Percentiles rank a stretch among this genome's conserved stretches.
These are phyloP conservation scores for Telmatochromis sp. DNA, from an alignment of 2,113 vertebrate genomes.

Conservation along the genomic window DNA sequence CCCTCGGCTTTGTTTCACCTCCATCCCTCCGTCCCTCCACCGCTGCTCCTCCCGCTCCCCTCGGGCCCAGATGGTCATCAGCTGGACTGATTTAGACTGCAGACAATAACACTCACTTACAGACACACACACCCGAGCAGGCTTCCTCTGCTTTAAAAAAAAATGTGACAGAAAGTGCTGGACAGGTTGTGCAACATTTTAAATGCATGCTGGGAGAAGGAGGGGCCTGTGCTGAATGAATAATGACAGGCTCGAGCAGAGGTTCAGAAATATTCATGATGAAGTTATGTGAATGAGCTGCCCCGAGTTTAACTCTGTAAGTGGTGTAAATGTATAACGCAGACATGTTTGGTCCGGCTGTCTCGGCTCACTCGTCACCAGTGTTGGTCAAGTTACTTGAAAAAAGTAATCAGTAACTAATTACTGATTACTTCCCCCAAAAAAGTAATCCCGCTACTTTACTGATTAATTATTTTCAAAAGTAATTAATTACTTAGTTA, in stretches of 20 bases:
- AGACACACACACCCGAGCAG: background rate
- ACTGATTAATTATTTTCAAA: no score
- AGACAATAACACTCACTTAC: conserved; percentile 27
- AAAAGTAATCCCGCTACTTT: fast-evolving
- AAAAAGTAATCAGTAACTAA: no score
- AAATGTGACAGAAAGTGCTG: background rate
- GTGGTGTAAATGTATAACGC: background rate
- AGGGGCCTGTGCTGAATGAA: background rate
- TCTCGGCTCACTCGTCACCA: background rate
- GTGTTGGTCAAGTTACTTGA: no score
- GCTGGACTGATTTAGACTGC: conserved; percentile 19
- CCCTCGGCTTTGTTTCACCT: conserved; percentile 24
- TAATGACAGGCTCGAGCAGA: background rate
- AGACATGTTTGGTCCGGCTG: background rate
- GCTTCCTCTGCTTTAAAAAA: background rate
- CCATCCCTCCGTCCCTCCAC: background rate
- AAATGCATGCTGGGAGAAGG: background rate
- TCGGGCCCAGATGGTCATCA: conserved; percentile 51
- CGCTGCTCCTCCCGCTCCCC: conserved; percentile 14
- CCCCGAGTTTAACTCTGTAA: background rate
- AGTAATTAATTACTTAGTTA: no score
- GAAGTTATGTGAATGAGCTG: background rate
- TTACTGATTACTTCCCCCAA: no score
- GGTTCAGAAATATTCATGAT: background rate
- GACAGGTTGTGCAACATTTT: background rate